A percentile compares a stretch with the other conserved stretches of the same genome.
Evolutionary conservation across 92 coral and sea anemone species (phyloP).

Genomic region (Pocillopora meandrina): DNA sequence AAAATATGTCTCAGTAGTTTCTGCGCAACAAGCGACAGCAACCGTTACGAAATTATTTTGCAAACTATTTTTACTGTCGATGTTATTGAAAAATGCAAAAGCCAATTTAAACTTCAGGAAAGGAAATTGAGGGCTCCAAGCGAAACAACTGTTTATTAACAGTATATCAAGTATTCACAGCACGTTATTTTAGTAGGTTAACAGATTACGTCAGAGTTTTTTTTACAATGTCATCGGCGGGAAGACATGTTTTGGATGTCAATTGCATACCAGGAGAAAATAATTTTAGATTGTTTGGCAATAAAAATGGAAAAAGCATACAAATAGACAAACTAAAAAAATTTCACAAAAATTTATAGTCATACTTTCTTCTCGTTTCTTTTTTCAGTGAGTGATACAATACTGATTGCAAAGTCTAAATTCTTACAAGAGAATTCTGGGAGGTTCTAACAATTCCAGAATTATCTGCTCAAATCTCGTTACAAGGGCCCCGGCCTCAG

Average conservation of each 20-base stretch:
- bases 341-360: not conserved
- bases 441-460: not conserved
- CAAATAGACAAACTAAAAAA: not conserved
- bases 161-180: constrained; percentile 8
- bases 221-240: not conserved
- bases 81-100: not conserved
- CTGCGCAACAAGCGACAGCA: not conserved
- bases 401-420: no score
- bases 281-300: not conserved
- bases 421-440: not conserved
- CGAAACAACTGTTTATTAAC: no score
- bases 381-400: no score
- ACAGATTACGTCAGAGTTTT: not conserved
- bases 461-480: not conserved
- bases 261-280: not conserved
- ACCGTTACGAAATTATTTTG: not conserved
- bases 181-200: constrained; percentile 18
- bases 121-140: not conserved
- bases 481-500: not conserved
- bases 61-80: constrained; percentile 8
- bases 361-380: no score
- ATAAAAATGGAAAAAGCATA: not conserved
- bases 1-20: not conserved
- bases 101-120: not conserved
- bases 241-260: not conserved